Evolutionary conservation across 1,140 invertebrate genomes (phyloP), one percentile per base, ranked within the genome.

Genomic region (Helicoverpa zea): DNA sequence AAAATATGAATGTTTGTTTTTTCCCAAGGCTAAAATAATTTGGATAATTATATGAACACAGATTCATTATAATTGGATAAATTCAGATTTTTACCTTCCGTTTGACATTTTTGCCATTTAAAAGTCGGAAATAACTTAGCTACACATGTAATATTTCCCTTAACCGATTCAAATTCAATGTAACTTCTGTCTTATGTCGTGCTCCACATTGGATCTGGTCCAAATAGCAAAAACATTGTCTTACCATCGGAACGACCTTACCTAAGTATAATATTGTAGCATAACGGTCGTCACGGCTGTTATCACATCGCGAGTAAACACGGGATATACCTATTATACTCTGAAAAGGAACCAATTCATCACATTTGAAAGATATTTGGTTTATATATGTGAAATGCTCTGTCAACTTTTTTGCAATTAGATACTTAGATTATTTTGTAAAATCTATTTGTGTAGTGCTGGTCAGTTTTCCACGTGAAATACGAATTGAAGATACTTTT

Each of bases 201-300:
- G 10, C 23, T 51, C 12, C 35, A 54, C 52, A 64, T 76, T 76
- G 74, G 74, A 76, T 23, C 35, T 2, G n/a, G 29, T 76, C 74
- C 74, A 76, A 76, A 76, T 52, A 59, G 49, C 18, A 59, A 64
- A 76, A 76, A 76, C 59, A 63, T 64, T 76, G 74, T 76, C 58
- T 64, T 76, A 76, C 23, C 18, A 76, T 52, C 47, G 43, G 47
- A 68, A 68, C 64, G 59, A 64, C 59, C 47, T 47, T 29, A 76
- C 43, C 74, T 76, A 76, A 76, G 47, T 61, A 76, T 63, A 76
- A 76, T 76, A 76, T 76, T 47, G 47, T 52, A 30, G 43, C 43
- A n/a, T 75, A 61, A 59, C 16, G 3, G 18, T 58, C 23, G 51
- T 18, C 59, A 49, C 58, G 59, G 58, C 49, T 68, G 61, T 68